These are phyloP conservation scores for Megastigmus dorsalis DNA, from an alignment of 2,888 invertebrate species.

Conservation along the genomic window DNA sequence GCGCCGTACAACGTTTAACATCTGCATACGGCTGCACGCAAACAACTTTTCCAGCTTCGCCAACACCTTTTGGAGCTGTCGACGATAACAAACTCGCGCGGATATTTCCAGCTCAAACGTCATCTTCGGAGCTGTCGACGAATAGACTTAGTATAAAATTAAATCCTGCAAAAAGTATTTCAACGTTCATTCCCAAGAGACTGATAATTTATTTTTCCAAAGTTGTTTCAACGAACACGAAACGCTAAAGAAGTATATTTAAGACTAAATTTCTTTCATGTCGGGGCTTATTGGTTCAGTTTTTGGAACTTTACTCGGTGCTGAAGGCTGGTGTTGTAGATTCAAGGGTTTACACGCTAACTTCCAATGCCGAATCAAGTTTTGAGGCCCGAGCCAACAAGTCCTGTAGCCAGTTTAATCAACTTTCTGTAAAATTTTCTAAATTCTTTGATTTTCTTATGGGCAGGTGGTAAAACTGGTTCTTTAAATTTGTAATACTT, in stretches of 20 bases:
- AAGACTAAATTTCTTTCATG: constrained; percentile 55
- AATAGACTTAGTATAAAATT: too few relatives aligned
- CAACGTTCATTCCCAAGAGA: constrained; percentile 35
- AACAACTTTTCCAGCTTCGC: constrained; percentile 18
- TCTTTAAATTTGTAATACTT: constrained; percentile 45
- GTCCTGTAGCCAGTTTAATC: constrained; percentile 48
- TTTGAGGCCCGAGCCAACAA: constrained; percentile 34
- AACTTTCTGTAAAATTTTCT: constrained; percentile 44
- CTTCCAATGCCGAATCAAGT: background rate
- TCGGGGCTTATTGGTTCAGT: constrained; percentile 55
- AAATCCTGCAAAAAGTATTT: too few relatives aligned
- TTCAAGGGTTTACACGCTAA: background rate
- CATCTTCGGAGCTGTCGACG: constrained; percentile 33
- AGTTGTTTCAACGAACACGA: constrained; percentile 53
- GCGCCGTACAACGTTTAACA: background rate
- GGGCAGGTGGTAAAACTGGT: constrained; percentile 43
- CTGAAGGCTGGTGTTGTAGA: background rate
- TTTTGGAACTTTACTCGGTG: constrained; percentile 10
- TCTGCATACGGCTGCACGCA: background rate
- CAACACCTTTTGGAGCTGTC: constrained; percentile 29
- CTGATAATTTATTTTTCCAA: constrained; percentile 47
- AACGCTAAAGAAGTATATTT: constrained; percentile 41
- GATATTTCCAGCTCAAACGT: constrained; percentile 16
- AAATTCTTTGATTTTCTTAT: constrained; percentile 25
- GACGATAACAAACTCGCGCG: constrained; percentile 20